Evolutionary conservation across 2,797 vertebrate species (phyloP).

Genomic region (Lindbergichthys nudifrons): DNA sequence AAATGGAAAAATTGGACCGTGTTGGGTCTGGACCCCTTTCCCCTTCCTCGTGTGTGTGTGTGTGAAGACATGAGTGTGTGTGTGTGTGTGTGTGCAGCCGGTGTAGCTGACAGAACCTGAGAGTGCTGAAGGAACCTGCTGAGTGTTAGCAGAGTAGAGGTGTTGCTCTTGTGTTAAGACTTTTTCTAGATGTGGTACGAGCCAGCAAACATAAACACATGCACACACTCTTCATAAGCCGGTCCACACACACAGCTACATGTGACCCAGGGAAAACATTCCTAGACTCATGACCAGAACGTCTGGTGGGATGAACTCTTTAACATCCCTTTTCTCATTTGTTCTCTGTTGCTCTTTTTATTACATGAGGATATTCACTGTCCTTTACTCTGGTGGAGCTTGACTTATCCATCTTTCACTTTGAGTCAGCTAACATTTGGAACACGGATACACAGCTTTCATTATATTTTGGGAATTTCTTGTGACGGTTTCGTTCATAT

Average conservation of each 20-base stretch:
- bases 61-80: neutral
- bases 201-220: slow-evolving; percentile 25
- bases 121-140: slow-evolving; percentile 61
- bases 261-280: slow-evolving; percentile 75
- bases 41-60: neutral
- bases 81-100: slow-evolving; percentile 5
- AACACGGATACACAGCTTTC: slow-evolving; percentile 21
- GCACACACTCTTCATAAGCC: slow-evolving; percentile 40
- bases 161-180: neutral
- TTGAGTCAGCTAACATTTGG: slow-evolving; percentile 3
- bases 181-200: neutral
- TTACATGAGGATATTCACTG: slow-evolving; percentile 8
- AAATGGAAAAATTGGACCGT: neutral
- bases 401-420: slow-evolving; percentile 7
- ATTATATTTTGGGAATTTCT: slow-evolving; percentile 23
- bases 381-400: slow-evolving; percentile 5
- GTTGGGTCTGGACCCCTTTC: neutral
- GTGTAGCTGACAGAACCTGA: slow-evolving; percentile 1
- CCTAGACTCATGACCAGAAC: slow-evolving; percentile 69
- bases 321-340: slow-evolving; percentile 47
- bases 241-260: slow-evolving; percentile 51
- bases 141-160: slow-evolving; percentile 16
- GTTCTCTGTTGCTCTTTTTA: slow-evolving; percentile 18
- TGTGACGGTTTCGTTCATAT: slow-evolving; percentile 35
- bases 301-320: slow-evolving; percentile 71